A percentile compares a stretch with the other conserved stretches of the same genome.
Evolutionary conservation across 2,113 vertebrate genomes (phyloP).

Genomic region (Dicentrarchus labrax): DNA sequence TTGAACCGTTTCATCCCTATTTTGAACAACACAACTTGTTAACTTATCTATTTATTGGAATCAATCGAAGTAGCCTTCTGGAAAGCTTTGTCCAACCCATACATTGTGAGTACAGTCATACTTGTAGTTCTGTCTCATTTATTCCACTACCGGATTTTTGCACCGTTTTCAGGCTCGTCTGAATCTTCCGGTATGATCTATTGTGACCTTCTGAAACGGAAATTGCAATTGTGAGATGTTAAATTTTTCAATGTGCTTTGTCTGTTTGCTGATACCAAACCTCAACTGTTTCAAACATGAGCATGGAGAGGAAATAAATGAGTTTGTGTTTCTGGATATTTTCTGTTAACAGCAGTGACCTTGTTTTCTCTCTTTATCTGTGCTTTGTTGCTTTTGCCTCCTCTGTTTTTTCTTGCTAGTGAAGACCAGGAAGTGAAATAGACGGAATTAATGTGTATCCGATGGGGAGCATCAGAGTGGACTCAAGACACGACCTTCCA

Average conservation of each 20-base stretch:
- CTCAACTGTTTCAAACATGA: neutral
- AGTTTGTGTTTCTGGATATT: slow-evolving; percentile 8
- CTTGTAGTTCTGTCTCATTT: too few relatives aligned
- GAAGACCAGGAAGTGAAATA: slow-evolving; percentile 40
- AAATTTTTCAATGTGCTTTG: neutral
- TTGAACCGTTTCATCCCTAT: too few relatives aligned
- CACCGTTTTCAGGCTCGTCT: neutral
- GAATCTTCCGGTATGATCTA: neutral
- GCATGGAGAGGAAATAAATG: neutral
- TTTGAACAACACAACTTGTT: too few relatives aligned
- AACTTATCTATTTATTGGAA: too few relatives aligned
- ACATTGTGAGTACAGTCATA: too few relatives aligned
- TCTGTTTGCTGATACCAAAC: neutral
- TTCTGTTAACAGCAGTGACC: slow-evolving; percentile 8
- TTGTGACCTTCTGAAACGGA: neutral
- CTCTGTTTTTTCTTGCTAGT: slow-evolving; percentile 37
- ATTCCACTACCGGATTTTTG: too few relatives aligned
- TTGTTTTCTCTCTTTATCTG: slow-evolving; percentile 16
- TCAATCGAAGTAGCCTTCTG: too few relatives aligned
- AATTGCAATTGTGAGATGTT: neutral
- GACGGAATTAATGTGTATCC: neutral
- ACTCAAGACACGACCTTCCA: neutral
- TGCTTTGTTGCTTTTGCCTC: slow-evolving; percentile 44
- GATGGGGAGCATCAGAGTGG: neutral
- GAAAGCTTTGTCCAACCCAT: too few relatives aligned